Evolutionary conservation across 2,113 vertebrate species (phyloP), one percentile per base, ranked within the genome.

Genomic region (Rissa tridactyla): DNA sequence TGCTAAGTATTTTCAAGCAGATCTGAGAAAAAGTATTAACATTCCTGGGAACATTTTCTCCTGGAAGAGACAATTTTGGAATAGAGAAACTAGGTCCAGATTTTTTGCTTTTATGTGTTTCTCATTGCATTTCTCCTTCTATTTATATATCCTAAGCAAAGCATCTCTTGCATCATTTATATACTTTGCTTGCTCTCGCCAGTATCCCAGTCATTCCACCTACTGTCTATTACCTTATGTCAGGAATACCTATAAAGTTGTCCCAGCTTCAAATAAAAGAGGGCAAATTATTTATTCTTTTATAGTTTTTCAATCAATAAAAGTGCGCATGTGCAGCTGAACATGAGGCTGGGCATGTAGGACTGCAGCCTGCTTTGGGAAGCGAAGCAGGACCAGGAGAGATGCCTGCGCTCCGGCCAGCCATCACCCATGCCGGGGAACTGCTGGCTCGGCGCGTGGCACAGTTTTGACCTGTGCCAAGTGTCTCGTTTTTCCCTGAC

Each of bases 391-490:
- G 49, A 60, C 36, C 44, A 26, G 55, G 42, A 64, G 60, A 36
- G 83, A 29, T 0, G 26, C 61, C 55, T 32, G 30, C 4, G 0
- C 42, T 55, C 30, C 3, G 1, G n/a, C 55, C 71, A 75, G 60
- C 8, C 6, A 58, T 68, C 42, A 11, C 64, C 79, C 40, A 19
- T 6, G 25, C 78, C 85, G 70, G 46, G 84, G 71, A 4, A 7
- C 38, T 44, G 73, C 73, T 82, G 93, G 61, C 36, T 5, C 2
- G 21, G 52, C 12, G 0, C 2, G 4, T 96, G 96, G 92, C 94
- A 96, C 85, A 82, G 66, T 90, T 95, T 6, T 86, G 54, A 82
- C 90, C 82, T 51, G 58, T 95, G 94, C 96, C 96, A 97, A 94
- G 75, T n/a, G 72, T 68, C 92, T 97, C 32, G 0, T 77, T 93